Evolutionary conservation across 35 echinoderm and acorn worm genomes (phyloP).

Genomic region (Eucidaris tribuloides): DNA sequence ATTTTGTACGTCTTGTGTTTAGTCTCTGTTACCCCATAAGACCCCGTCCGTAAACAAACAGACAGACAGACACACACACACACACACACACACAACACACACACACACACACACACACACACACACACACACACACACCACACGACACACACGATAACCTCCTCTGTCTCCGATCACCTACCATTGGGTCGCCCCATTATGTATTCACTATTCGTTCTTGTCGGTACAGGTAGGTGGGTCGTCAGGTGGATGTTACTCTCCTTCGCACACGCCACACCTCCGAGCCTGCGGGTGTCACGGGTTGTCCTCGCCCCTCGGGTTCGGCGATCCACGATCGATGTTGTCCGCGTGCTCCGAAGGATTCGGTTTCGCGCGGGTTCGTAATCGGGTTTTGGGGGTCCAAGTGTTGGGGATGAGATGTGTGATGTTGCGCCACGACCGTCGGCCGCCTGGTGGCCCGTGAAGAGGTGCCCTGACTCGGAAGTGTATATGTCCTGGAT

Average conservation of each 20-base stretch:
- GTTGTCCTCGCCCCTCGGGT: not conserved
- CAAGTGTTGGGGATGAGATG: slow-evolving; percentile 54
- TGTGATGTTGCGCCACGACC: slow-evolving; percentile 53
- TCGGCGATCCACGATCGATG: slow-evolving; percentile 32
- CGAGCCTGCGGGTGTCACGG: slow-evolving; percentile 39
- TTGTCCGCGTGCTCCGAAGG: slow-evolving; percentile 59
- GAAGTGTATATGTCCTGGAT: slow-evolving; percentile 26
- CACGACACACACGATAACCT: too few relatives aligned
- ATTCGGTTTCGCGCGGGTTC: slow-evolving; percentile 27
- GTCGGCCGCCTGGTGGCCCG: slow-evolving; percentile 38
- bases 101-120: too few relatives aligned
- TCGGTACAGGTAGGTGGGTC: slow-evolving; percentile 27
- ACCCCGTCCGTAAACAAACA: too few relatives aligned
- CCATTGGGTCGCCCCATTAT: too few relatives aligned
- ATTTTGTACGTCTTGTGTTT: too few relatives aligned
- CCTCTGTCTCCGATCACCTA: too few relatives aligned
- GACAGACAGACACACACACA: too few relatives aligned
- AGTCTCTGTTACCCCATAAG: too few relatives aligned
- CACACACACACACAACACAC: too few relatives aligned
- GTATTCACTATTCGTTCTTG: too few relatives aligned
- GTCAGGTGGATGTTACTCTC: slow-evolving; percentile 53
- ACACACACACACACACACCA: too few relatives aligned
- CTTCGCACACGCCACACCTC: slow-evolving; percentile 52
- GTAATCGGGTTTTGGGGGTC: slow-evolving; percentile 25
- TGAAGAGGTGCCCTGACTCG: slow-evolving; percentile 37